A percentile compares a stretch with the other conserved stretches of the same genome.
Conservation (phyloP, 2,113 vertebrate genomes). For the Phylloscopus trochiloides region DNA sequence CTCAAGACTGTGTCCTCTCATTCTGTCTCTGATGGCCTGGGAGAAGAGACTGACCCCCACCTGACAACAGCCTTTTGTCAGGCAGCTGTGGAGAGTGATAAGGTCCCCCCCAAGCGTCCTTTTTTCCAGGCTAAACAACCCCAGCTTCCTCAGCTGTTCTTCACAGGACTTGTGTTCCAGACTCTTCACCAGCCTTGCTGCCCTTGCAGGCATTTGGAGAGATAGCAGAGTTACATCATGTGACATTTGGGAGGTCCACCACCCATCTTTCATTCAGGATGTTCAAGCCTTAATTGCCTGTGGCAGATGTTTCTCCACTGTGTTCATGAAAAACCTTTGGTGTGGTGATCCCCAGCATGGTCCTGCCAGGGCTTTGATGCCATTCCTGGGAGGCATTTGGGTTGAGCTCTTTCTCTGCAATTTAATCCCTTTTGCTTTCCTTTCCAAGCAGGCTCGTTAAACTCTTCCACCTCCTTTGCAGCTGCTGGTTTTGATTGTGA, state of each 20-base stretch:
- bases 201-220: background rate
- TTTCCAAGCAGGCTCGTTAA: background rate
- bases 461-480: background rate
- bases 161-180: background rate
- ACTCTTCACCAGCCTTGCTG: background rate
- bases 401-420: background rate
- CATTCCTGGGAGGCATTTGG: background rate
- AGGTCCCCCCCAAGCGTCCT: background rate
- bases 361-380: background rate
- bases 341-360: background rate
- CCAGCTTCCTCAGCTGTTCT: background rate
- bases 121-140: background rate
- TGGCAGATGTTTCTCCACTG: background rate
- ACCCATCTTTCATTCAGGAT: background rate
- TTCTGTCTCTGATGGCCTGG: background rate
- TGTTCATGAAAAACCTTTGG: background rate
- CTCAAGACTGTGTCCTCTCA: background rate
- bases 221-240: accelerated
- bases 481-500: background rate
- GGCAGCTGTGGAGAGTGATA: background rate
- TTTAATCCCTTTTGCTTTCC: background rate
- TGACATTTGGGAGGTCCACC: background rate
- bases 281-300: background rate
- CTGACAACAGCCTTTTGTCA: background rate
- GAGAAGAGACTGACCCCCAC: background rate